Conservation (phyloP, 2,888 invertebrate genomes). For the Proisotoma minuta region DNA sequence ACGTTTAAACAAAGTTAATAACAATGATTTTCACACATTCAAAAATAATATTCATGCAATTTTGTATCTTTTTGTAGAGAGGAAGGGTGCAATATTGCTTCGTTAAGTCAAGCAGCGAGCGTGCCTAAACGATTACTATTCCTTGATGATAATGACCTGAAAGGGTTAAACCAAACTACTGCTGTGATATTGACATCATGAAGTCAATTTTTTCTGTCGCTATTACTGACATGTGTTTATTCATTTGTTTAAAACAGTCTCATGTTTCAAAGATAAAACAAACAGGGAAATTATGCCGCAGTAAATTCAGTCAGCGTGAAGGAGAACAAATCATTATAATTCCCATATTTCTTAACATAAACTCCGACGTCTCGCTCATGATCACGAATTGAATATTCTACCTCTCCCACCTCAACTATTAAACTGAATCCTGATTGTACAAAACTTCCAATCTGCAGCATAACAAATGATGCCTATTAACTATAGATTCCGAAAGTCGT, state of each 20-base stretch:
- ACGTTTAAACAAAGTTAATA: too few relatives aligned
- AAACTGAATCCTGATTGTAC: neutral
- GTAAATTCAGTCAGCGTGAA: neutral
- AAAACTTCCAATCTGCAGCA: neutral
- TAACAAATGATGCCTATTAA: neutral
- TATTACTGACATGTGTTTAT: neutral
- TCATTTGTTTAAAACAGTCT: neutral
- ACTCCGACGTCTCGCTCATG: neutral
- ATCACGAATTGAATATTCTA: conserved; percentile 7
- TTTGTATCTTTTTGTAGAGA: too few relatives aligned
- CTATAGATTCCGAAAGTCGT: neutral
- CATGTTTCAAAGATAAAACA: too few relatives aligned
- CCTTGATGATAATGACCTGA: conserved; percentile 19
- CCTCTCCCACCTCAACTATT: neutral
- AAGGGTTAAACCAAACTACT: neutral
- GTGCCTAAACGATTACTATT: conserved; percentile 29
- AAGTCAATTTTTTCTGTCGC: neutral
- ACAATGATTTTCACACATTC: too few relatives aligned
- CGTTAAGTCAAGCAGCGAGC: conserved; percentile 33
- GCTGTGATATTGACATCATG: conserved; percentile 9
- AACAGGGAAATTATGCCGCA: too few relatives aligned
- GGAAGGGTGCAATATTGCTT: too few relatives aligned
- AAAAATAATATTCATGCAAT: too few relatives aligned
- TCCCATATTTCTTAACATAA: conserved; percentile 2
- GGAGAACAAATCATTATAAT: conserved; percentile 5